Evolutionary conservation across 2,888 invertebrate species (phyloP), one percentile per base, ranked within the genome.

Genomic region (Xanthia togata): DNA sequence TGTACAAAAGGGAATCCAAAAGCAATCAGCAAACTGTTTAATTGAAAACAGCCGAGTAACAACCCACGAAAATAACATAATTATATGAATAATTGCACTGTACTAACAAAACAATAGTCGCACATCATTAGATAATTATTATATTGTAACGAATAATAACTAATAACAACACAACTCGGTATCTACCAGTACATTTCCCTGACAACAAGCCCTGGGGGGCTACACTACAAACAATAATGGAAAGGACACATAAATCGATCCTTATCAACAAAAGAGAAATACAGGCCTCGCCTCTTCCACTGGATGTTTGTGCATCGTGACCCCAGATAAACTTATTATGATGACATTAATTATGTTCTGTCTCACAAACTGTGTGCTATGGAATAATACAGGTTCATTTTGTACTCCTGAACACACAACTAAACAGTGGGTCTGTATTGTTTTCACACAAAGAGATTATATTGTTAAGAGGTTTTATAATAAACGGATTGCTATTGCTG

Each of bases 291-390:
- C 87, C 90, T 88, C 87, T 83, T 84, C 82, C 72, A 81, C 84
- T 90, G 85, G 86, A 88, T 95, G 95, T 95, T 95, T 95, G 93
- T 91, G 93, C 90, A 87, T 87, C 89, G 85, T 94, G 95, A 95
- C 95, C 96, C 89, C 76, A 88, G 96, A 96, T 96, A 96, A 96
- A 93, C 93, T 94, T 94, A 95, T 94, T 95, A 93, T 95, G 94
- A 93, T 94, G 95, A 94, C 96, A 95, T 95, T 94, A 94, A 94
- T 96, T 93, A 91, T 90, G 87, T 89, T 87, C 88, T 89, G 87
- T 88, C 86, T 87, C 85, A 86, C 83, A 71, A 35, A 60, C 55
- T 77, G 60, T 83, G 70, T 65, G 79, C 83, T 85, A 89, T 95
- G 96, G 96, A 96, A 96, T 96, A 95, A 91, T 95, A 96, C 96